These are phyloP conservation scores for Chlorops oryzae DNA, from an alignment of 1,140 invertebrate genomes.

Conservation along the genomic window DNA sequence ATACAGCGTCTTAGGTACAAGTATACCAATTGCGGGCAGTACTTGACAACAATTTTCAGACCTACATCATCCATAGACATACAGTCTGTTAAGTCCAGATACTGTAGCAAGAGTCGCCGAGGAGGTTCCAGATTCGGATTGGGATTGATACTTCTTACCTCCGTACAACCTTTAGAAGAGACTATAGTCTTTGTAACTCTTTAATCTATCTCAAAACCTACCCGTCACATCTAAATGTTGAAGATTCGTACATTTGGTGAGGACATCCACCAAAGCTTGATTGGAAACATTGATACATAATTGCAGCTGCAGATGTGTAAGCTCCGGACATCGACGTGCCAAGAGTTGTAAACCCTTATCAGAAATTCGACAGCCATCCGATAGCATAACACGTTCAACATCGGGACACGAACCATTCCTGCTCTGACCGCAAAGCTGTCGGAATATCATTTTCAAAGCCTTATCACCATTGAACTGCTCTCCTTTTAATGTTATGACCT, in stretches of 20 bases:
- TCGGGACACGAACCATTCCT: conserved; percentile 56
- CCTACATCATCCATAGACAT: conserved; percentile 73
- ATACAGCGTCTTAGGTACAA: conserved; percentile 83
- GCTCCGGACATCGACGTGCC: conserved; percentile 64
- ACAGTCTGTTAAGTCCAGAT: conserved; percentile 82
- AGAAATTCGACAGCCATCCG: conserved; percentile 67
- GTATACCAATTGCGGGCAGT: conserved; percentile 79
- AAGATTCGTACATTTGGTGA: conserved; percentile 62
- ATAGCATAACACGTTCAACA: conserved; percentile 61
- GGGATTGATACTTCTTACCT: conserved; percentile 64
- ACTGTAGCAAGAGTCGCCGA: conserved; percentile 59
- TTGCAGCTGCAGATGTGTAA: conserved; percentile 65
- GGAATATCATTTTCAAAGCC: conserved; percentile 59
- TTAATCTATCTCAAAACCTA: conserved; percentile 37
- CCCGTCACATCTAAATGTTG: conserved; percentile 70
- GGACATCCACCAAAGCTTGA: conserved; percentile 41
- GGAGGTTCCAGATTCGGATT: conserved; percentile 58
- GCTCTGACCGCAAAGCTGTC: conserved; percentile 55
- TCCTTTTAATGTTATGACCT: conserved; percentile 60
- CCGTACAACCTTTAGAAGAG: conserved; percentile 59
- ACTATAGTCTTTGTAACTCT: too few species aligned
- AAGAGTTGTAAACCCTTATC: conserved; percentile 66
- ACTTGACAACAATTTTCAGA: conserved; percentile 71
- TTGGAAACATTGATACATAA: conserved; percentile 58
- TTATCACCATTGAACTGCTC: conserved; percentile 62